Conservation (phyloP, 2,797 vertebrate species). For the Eulemur coronatus region DNA sequence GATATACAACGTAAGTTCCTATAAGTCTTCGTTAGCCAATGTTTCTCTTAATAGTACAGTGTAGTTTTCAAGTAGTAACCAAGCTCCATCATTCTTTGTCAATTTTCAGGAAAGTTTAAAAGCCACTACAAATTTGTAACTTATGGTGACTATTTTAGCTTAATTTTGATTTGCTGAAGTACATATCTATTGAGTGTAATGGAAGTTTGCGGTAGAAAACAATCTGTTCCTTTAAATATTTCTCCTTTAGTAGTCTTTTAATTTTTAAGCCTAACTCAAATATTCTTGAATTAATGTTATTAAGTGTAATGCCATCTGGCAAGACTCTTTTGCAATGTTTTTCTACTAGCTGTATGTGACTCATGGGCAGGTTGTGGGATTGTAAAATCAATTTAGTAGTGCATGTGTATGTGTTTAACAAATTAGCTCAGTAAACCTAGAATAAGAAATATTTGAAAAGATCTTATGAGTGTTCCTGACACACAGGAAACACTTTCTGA, state of each 20-base stretch:
- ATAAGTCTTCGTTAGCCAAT: not conserved
- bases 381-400: not conserved
- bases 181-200: not conserved
- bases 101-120: not conserved
- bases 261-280: not conserved
- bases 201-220: not conserved
- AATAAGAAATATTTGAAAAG: not conserved
- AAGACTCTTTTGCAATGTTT: not conserved
- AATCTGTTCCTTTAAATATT: not conserved
- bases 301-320: not conserved
- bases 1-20: not conserved
- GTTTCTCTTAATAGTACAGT: not conserved
- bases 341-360: not conserved
- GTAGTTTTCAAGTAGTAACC: not conserved
- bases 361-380: not conserved
- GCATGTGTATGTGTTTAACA: not conserved
- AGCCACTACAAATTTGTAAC: not conserved
- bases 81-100: not conserved
- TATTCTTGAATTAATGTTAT: not conserved
- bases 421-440: not conserved
- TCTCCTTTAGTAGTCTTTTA: not conserved
- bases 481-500: not conserved
- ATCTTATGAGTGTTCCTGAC: not conserved
- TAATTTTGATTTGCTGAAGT: not conserved
- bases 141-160: not conserved